Evolutionary conservation across 64 coral and sea anemone species (phyloP).

Genomic region (Dendronephthya gigantea): DNA sequence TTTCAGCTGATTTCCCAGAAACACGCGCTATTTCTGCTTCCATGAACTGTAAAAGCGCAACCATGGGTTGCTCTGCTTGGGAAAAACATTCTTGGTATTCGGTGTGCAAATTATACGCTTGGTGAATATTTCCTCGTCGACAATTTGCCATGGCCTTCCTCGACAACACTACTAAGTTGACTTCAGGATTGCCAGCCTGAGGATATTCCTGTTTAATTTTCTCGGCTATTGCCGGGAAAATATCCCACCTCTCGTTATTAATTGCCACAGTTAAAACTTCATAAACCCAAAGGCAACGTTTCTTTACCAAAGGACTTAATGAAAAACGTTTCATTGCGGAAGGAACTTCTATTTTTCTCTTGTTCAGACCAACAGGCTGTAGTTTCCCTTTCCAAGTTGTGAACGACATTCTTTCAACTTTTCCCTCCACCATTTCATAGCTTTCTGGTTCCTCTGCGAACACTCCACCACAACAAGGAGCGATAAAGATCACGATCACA

Average conservation of each 20-base stretch:
- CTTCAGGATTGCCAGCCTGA: not conserved
- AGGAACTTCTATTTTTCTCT: no score
- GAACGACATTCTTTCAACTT: not conserved
- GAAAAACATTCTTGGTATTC: not conserved
- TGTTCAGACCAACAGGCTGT: not conserved
- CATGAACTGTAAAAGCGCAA: not conserved
- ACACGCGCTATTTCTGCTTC: not conserved
- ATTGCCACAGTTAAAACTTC: not conserved
- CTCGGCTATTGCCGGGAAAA: not conserved
- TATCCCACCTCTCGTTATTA: not conserved
- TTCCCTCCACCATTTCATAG: not conserved
- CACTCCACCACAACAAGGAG: not conserved
- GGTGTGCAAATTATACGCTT: not conserved
- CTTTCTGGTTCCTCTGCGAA: constrained; percentile 4
- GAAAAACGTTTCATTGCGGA: not conserved
- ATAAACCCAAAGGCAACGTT: not conserved
- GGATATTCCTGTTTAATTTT: not conserved
- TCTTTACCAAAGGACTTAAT: not conserved
- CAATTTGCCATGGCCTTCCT: not conserved
- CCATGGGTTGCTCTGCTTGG: not conserved
- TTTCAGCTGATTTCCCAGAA: not conserved
- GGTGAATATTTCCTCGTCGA: not conserved
- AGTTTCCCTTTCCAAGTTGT: not conserved
- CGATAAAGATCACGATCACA: constrained; percentile 8
- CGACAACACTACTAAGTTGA: not conserved